Conservation (phyloP, 2,888 invertebrate genomes). For the Eulithis prunata region DNA sequence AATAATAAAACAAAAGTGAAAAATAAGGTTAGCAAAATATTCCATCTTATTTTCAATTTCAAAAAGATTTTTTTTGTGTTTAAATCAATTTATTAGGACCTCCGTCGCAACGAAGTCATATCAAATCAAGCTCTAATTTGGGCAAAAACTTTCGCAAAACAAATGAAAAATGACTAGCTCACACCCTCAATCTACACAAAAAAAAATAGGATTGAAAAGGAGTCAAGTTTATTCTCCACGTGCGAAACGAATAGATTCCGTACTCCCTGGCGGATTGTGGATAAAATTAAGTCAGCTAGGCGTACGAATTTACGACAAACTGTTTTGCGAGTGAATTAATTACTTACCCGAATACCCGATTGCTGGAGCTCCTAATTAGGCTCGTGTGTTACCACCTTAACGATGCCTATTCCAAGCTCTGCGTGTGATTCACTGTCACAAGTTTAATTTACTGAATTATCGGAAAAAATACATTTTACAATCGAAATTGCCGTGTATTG, state of each 20-base stretch:
- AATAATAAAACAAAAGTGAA: no score
- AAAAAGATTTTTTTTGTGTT: no score
- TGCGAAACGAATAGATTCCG: slow-evolving; percentile 28
- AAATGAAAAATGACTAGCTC: no score
- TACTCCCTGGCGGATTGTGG: slow-evolving; percentile 21
- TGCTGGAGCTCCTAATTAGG: slow-evolving; percentile 43
- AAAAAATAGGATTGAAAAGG: not conserved
- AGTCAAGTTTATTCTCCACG: slow-evolving; percentile 22
- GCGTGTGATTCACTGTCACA: slow-evolving; percentile 27
- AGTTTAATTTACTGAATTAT: slow-evolving; percentile 20
- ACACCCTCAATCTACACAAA: not conserved
- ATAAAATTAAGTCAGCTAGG: slow-evolving; percentile 32
- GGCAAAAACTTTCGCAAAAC: no score
- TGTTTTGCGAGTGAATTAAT: slow-evolving; percentile 52
- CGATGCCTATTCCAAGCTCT: slow-evolving; percentile 37
- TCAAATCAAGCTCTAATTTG: no score
- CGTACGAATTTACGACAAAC: slow-evolving; percentile 40
- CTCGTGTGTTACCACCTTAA: slow-evolving; percentile 43
- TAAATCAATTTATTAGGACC: no score
- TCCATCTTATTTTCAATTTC: no score
- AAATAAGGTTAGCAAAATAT: no score
- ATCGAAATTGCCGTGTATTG: not conserved
- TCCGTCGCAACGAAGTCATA: no score
- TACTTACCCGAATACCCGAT: slow-evolving; percentile 47
- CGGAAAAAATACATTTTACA: slow-evolving; percentile 1